Conservation (phyloP, 2,797 vertebrate species). For the Mormyrops boulengeri region DNA sequence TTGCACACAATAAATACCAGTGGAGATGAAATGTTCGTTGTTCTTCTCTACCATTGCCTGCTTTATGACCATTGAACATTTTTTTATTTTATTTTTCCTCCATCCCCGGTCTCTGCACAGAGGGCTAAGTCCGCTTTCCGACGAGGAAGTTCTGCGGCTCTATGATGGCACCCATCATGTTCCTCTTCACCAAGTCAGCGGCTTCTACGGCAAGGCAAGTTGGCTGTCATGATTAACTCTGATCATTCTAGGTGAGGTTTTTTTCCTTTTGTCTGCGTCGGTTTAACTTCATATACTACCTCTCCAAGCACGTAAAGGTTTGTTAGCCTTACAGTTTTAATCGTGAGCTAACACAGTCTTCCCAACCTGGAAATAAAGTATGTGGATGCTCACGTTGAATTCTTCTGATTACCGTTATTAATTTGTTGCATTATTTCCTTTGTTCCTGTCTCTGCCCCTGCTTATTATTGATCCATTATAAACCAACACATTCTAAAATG, state of each 20-base stretch:
- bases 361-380: not conserved
- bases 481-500: not conserved
- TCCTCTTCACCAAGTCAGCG: slow-evolving; percentile 72
- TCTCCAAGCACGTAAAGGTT: not conserved
- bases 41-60: not conserved
- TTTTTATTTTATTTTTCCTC: not conserved
- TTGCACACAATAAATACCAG: not conserved
- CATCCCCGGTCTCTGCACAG: slow-evolving; percentile 39
- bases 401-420: not conserved
- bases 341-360: not conserved
- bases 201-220: slow-evolving; percentile 73
- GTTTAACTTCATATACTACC: not conserved
- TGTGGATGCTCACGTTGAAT: not conserved
- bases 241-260: not conserved
- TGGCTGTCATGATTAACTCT: not conserved
- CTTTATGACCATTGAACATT: not conserved
- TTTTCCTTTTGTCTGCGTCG: not conserved
- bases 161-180: slow-evolving; percentile 73
- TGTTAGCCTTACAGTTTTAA: not conserved
- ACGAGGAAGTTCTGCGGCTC: slow-evolving; percentile 68
- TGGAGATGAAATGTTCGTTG: not conserved
- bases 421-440: not conserved
- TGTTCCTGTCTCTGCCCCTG: not conserved
- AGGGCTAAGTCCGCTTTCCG: slow-evolving; percentile 68
- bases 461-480: not conserved